Percentiles rank a stretch among this genome's conserved stretches.
These are phyloP conservation scores for Linnaemya tessellans DNA, from an alignment of 2,888 invertebrate genomes.

Conservation along the genomic window DNA sequence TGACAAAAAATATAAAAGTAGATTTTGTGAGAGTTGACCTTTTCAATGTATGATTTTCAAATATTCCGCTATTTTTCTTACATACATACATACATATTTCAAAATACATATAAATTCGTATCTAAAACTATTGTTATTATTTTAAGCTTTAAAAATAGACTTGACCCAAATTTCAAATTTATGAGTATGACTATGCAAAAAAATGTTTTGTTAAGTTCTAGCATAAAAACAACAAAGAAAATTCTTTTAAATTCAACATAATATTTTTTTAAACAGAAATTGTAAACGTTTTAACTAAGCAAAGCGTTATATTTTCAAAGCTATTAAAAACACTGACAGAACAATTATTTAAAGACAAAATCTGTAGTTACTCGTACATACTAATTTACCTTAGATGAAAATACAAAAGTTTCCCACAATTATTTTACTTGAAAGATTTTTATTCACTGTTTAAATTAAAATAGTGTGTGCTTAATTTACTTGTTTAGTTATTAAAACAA, in stretches of 20 bases:
- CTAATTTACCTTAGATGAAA: slow-evolving; percentile 17
- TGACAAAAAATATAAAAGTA: neutral
- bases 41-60: neutral
- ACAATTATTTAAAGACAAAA: slow-evolving; percentile 29
- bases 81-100: too few species aligned
- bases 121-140: neutral
- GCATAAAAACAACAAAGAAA: neutral
- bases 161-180: slow-evolving; percentile 38
- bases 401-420: slow-evolving; percentile 1
- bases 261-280: neutral
- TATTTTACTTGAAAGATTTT: neutral
- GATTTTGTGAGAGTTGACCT: slow-evolving; percentile 4
- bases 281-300: neutral
- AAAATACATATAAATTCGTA: neutral
- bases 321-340: slow-evolving; percentile 10
- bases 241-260: neutral
- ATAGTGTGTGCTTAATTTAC: slow-evolving; percentile 50
- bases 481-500: slow-evolving; percentile 50
- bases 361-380: neutral
- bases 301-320: slow-evolving; percentile 13
- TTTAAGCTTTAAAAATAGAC: slow-evolving; percentile 1
- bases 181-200: slow-evolving; percentile 15
- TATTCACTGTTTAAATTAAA: slow-evolving; percentile 12
- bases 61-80: neutral
- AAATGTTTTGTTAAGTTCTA: neutral